Evolutionary conservation across 2,888 invertebrate genomes (phyloP).

Genomic region (Drosophila imparisetae): DNA sequence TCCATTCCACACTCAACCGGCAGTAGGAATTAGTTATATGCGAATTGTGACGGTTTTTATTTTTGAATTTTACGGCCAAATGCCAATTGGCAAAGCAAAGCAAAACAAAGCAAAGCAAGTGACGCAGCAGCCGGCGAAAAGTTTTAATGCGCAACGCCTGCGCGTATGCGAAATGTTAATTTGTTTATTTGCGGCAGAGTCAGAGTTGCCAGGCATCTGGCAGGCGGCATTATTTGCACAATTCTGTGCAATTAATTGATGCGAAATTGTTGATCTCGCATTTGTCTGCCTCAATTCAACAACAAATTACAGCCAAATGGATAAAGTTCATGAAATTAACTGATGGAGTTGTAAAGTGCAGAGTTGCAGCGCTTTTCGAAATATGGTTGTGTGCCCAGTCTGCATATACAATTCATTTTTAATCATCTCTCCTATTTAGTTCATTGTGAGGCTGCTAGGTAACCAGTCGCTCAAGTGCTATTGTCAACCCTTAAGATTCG

Average conservation of each 20-base stretch:
- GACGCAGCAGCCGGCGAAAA: conserved; percentile 41
- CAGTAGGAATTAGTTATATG: conserved; percentile 36
- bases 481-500: too few relatives aligned
- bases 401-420: not conserved
- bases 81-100: conserved; percentile 45
- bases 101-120: conserved; percentile 35
- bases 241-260: conserved; percentile 34
- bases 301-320: not conserved
- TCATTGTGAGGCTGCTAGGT: not conserved
- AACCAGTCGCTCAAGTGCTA: not conserved
- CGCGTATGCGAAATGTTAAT: conserved; percentile 43
- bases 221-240: conserved; percentile 39
- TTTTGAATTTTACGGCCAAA: conserved; percentile 19
- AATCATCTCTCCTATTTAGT: not conserved
- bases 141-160: conserved; percentile 60
- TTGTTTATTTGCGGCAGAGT: conserved; percentile 31
- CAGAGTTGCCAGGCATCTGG: conserved; percentile 50
- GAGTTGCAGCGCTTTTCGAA: not conserved
- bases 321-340: conserved; percentile 4
- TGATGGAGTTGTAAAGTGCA: conserved; percentile 27
- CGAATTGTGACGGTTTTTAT: conserved; percentile 19
- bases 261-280: conserved; percentile 11
- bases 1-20: not conserved
- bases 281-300: conserved; percentile 22
- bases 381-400: not conserved